These are phyloP conservation scores for Schlechtendalia chinensis DNA, from an alignment of 1,140 invertebrate genomes.

Conservation along the genomic window DNA sequence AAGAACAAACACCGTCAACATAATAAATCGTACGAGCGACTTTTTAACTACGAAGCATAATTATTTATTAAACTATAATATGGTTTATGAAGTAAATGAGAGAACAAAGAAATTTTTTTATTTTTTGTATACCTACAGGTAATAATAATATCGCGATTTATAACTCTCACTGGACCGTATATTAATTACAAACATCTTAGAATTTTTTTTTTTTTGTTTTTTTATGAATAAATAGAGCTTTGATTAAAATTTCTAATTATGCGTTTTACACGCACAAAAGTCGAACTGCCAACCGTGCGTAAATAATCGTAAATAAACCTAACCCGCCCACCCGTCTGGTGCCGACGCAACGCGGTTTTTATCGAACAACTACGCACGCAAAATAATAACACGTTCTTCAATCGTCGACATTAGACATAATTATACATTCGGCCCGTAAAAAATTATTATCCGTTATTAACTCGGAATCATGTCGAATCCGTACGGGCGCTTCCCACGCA, in stretches of 20 bases:
- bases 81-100: too few species aligned
- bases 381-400: background rate
- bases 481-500: background rate
- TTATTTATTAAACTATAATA: too few species aligned
- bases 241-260: background rate
- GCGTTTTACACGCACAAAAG: background rate
- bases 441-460: background rate
- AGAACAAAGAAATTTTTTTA: too few species aligned
- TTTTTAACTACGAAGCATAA: too few species aligned
- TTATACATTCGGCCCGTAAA: background rate
- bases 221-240: background rate
- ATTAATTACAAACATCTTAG: too few species aligned
- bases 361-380: background rate
- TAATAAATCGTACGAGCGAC: too few species aligned
- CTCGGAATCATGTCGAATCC: background rate
- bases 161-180: too few species aligned
- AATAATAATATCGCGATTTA: too few species aligned
- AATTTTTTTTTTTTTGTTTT: too few species aligned
- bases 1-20: too few species aligned
- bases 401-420: background rate
- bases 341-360: background rate
- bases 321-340: background rate
- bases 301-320: background rate
- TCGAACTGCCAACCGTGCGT: background rate
- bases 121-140: too few species aligned